Evolutionary conservation across 2,797 vertebrate species (phyloP), one percentile per base, ranked within the genome.

Genomic region (Acanthurus lineatus): DNA sequence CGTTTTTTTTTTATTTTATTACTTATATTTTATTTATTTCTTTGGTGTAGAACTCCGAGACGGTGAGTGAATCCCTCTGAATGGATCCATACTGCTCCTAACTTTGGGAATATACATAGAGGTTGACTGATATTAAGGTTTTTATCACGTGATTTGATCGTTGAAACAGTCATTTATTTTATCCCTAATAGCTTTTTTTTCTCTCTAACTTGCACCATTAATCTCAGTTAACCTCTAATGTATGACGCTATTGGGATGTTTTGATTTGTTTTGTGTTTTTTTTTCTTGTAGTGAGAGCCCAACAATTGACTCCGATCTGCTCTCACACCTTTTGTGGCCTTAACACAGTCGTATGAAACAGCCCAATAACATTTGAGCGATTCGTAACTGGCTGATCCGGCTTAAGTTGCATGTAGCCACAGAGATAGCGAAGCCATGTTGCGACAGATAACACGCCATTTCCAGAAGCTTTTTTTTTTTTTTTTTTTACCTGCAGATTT

Each of bases 211-310:
- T 42, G 22, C 2, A 3, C 59, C n/a, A 63, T 86, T 86, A 89
- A 89, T 89, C 76, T 94, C 94, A 93, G 94, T 95, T 89, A 89
- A 95, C 94, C 94, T 96, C 95, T 95, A 91, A 90, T 93, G 94
- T 95, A 95, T 93, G 81, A 94, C 91, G 95, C 94, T 96, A 95
- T 95, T 95, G 95, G 95, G 95, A 90, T 94, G 91, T 94, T 94
- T 91, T 69, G 35, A 47, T 64, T 72, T 45, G 16, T 59, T 48
- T 6, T 48, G 14, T 52, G 51, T 52, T 52, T 22, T 65, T 65
- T 56, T 25, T 51, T 60, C n/a, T 62, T 53, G 54, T 19, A 72
- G 48, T 69, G 76, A 87, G 82, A 91, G 72, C 58, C 66, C 56
- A 75, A 81, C 28, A 81, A 82, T 80, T 76, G 73, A 73, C 60